These are phyloP conservation scores for Gavia stellata DNA, from an alignment of 2,113 vertebrate genomes.

Conservation along the genomic window DNA sequence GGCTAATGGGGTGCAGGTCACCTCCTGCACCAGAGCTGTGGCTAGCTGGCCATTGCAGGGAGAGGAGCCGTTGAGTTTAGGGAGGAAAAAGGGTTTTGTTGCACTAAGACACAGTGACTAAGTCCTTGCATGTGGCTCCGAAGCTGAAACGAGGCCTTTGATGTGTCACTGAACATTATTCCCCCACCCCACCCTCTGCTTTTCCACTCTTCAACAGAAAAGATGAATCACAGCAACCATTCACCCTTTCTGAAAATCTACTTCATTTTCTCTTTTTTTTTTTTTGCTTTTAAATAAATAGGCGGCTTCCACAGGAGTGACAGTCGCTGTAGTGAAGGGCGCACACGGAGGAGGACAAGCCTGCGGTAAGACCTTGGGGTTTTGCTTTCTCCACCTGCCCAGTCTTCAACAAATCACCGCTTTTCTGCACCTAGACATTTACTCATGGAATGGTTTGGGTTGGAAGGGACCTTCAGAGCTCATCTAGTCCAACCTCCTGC, in stretches of 20 bases:
- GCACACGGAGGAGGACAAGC: not conserved
- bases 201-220: conserved; percentile 50
- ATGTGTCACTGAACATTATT: conserved; percentile 42
- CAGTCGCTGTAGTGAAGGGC: fast-evolving
- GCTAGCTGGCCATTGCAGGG: not conserved
- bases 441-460: not conserved
- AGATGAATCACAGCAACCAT: conserved; percentile 51
- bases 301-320: fast-evolving
- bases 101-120: not conserved
- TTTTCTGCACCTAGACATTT: not conserved
- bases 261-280: not conserved
- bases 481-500: not conserved
- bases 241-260: conserved; percentile 9
- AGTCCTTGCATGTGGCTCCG: not conserved
- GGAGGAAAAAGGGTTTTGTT: not conserved
- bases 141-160: conserved; percentile 2
- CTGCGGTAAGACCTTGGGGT: not conserved
- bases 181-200: conserved; percentile 25
- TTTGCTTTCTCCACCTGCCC: not conserved
- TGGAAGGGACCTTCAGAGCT: not conserved
- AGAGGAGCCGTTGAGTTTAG: not conserved
- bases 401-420: not conserved
- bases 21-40: not conserved
- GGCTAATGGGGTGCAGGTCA: not conserved
- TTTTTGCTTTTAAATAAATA: not conserved